Base-by-base conservation (phyloP, 2,797 vertebrate species). In the Poeciliopsis paucimaculata region DNA sequence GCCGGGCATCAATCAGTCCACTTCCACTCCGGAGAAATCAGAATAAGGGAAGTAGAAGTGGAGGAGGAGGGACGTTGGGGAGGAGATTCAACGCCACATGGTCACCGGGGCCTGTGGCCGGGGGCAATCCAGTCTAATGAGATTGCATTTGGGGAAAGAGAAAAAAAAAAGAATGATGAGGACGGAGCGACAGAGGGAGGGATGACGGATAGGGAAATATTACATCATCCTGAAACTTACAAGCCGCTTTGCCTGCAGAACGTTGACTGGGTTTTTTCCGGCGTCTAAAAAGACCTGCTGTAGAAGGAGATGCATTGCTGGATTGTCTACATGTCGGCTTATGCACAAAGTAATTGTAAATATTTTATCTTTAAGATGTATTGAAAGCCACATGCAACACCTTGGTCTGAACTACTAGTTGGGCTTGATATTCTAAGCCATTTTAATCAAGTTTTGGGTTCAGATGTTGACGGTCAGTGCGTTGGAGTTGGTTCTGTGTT, bases 1-100 rank as follows among this genome's bases (percentile, higher is more conserved):
- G 95, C 95, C 84, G 93, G 91, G 95, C 95, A 95, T 96, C 94
- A 96, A 94, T 95, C 94, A 96, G 93, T 87, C 91, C 87, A 92
- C 84, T 92, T 91, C 93, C 87, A 92, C 89, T 92, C 87, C 82
- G 80, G 86, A 92, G 91, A 90, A 92, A 90, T 89, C 77, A 31
- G 89, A 79, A 84, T 79, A 86, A 82, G 86, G 74, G 81, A 76
- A 76, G 53, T 39, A 57, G 64, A 73, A 77, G 39, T 49, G 49
- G 36, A 39, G 26, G 49, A 41, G 53, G 26, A 71, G 49, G 16
- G 76, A 60, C 49, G 86, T 53, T 7, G 80, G 84, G 84, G 77
- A 28, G 80, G 77, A 82, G 90, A 84, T 85, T 79, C 86, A 83
- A 74, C 80, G 18, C 90, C 92, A 94, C 93, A 94, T 94, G 93